Base-by-base conservation (phyloP, 1,140 invertebrate genomes). In the Drosophila equinoxialis region DNA sequence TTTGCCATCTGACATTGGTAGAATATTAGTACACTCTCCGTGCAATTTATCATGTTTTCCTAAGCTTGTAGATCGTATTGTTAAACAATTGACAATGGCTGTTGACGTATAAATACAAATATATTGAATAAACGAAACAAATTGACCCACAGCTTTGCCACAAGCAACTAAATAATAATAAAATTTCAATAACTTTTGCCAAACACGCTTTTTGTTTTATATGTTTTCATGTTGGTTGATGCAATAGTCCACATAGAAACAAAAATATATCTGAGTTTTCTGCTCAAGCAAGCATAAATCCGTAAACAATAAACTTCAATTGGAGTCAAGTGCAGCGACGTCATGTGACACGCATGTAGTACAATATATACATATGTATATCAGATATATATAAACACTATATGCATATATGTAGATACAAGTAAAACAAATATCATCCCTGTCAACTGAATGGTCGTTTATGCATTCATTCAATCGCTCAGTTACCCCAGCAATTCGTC, bases 261-360 rank as follows among this genome's bases (percentile, higher is more conserved):
- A 51, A 3, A 23, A 8, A 51, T 2, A 20, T 10, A 51, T 60
- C 62, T 77, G 74, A 57, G 65, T 86, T 86, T 86, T 86, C 69
- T 73, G 83, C 83, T 86, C 72, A 83, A 72, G 83, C 83, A 71
- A 86, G 83, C 83, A 77, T 69, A 86, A 86, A 87, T 86, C 83
- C 83, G 83, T 83, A 86, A 86, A 83, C 84, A 86, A 65, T 74
- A 67, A 76, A 67, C 62, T 71, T 77, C 83, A 86, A 86, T 83
- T 86, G 84, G 79, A 87, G 83, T 86, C 79, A 86, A 86, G 83
- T 87, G 82, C 82, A 85, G 54, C 65, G 64, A 66, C 58, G 61
- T 64, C 35, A 60, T 57, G 63, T 41, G 35, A 59, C 54, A 60
- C 59, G 35, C 45, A 51, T 51, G 42, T 64, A 66, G 35, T 26